These are phyloP conservation scores for Abscondita cerata DNA, from an alignment of 2,888 invertebrate genomes.

Conservation along the genomic window DNA sequence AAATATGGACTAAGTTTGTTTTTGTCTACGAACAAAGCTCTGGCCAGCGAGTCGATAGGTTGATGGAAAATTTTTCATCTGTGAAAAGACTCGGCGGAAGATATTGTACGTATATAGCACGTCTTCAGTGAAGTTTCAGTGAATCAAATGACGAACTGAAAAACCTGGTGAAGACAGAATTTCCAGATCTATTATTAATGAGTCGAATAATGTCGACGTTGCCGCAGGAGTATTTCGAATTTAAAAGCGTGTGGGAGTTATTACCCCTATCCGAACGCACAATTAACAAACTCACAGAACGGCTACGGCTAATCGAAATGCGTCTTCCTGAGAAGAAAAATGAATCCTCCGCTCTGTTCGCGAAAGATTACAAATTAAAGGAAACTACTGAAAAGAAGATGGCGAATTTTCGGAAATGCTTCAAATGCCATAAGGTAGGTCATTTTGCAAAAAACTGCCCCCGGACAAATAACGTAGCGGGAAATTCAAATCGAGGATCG, in stretches of 20 bases:
- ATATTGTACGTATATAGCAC: constrained; percentile 33
- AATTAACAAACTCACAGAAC: constrained; percentile 13
- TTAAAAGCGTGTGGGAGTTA: constrained; percentile 25
- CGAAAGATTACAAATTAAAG: too few relatives aligned
- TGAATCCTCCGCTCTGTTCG: too few relatives aligned
- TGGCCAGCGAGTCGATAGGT: too few relatives aligned
- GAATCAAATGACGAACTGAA: constrained; percentile 8
- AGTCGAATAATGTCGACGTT: constrained; percentile 17
- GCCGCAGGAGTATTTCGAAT: constrained; percentile 24
- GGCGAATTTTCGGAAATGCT: too few relatives aligned
- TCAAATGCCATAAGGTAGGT: too few relatives aligned
- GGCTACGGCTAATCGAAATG: constrained; percentile 13
- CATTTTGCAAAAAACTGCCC: too few relatives aligned
- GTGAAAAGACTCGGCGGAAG: constrained; percentile 31
- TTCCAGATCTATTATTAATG: neutral
- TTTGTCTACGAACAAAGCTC: too few relatives aligned
- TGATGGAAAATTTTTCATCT: constrained; percentile 37
- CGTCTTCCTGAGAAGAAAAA: too few relatives aligned
- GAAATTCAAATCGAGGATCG: too few relatives aligned
- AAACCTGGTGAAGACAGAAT: constrained; percentile 1
- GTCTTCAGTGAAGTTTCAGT: neutral
- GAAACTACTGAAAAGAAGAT: too few relatives aligned
- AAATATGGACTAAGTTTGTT: too few relatives aligned
- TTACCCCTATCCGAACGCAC: constrained; percentile 14
- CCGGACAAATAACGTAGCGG: too few relatives aligned